These are phyloP conservation scores for Amphipyra berbera DNA, from an alignment of 2,888 invertebrate genomes.

Conservation along the genomic window DNA sequence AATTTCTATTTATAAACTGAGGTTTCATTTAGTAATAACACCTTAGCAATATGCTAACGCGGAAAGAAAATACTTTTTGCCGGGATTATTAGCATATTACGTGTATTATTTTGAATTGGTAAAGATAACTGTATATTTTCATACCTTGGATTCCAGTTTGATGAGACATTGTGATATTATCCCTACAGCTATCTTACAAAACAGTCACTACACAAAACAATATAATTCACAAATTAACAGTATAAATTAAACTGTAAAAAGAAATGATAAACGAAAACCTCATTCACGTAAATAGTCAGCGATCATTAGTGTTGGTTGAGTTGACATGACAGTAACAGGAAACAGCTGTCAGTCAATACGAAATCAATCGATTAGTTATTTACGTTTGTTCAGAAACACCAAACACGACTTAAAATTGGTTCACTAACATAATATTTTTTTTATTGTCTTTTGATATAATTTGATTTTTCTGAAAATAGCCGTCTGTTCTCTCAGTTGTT, in stretches of 20 bases:
- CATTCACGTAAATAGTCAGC: constrained; percentile 16
- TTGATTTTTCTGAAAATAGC: no score
- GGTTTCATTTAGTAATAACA: background rate
- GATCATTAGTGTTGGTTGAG: constrained; percentile 7
- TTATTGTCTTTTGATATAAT: no score
- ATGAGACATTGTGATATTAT: constrained; percentile 92
- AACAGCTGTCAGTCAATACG: constrained; percentile 24
- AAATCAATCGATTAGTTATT: background rate
- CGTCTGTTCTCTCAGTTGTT: no score
- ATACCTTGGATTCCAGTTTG: constrained; percentile 97
- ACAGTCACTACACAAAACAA: constrained; percentile 28
- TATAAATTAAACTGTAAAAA: constrained; percentile 38
- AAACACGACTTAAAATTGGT: background rate
- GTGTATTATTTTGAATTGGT: constrained; percentile 48
- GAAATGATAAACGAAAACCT: constrained; percentile 39
- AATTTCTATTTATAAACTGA: constrained; percentile 36
- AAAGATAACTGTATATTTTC: constrained; percentile 47
- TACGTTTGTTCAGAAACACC: background rate
- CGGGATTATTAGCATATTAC: constrained; percentile 42
- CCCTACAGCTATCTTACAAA: constrained; percentile 18
- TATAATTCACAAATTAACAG: constrained; percentile 30
- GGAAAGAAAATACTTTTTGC: constrained; percentile 8
- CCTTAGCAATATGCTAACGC: background rate
- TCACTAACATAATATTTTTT: background rate
- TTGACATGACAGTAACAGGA: constrained; percentile 15